phyloP scores from a whole-genome alignment of 1,140 invertebrate genomes.

The Neodiprion fabricii region DNA sequence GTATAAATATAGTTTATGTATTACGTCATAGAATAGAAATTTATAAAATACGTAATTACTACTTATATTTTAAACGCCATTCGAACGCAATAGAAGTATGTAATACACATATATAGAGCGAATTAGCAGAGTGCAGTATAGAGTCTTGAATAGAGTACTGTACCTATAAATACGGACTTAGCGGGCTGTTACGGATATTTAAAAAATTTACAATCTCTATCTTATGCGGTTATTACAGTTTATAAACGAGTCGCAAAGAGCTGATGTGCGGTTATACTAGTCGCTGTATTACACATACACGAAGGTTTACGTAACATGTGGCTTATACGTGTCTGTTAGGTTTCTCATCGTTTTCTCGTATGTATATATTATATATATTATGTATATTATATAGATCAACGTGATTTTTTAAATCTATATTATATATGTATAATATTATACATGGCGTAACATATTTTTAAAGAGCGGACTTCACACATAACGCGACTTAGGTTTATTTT shows the following conservation, averaged over 20 bases:
- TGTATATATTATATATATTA: too few relatives aligned
- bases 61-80: not conserved
- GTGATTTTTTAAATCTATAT: too few relatives aligned
- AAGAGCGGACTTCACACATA: too few relatives aligned
- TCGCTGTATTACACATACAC: too few relatives aligned
- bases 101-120: too few relatives aligned
- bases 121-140: not conserved
- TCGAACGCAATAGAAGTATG: conserved; percentile 3
- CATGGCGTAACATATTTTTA: too few relatives aligned
- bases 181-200: conserved; percentile 4
- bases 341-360: too few relatives aligned
- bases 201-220: not conserved
- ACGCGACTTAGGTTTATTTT: too few relatives aligned
- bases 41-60: not conserved
- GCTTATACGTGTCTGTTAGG: too few relatives aligned
- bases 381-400: too few relatives aligned
- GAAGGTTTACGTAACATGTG: too few relatives aligned
- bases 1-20: conserved; percentile 4
- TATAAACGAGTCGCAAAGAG: not conserved
- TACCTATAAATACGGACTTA: not conserved
- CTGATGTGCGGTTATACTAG: not conserved
- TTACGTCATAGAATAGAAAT: conserved; percentile 19
- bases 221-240: not conserved
- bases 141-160: not conserved
- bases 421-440: too few relatives aligned